Base-by-base conservation (phyloP, 2,113 vertebrate genomes). In the Gavia stellata region DNA sequence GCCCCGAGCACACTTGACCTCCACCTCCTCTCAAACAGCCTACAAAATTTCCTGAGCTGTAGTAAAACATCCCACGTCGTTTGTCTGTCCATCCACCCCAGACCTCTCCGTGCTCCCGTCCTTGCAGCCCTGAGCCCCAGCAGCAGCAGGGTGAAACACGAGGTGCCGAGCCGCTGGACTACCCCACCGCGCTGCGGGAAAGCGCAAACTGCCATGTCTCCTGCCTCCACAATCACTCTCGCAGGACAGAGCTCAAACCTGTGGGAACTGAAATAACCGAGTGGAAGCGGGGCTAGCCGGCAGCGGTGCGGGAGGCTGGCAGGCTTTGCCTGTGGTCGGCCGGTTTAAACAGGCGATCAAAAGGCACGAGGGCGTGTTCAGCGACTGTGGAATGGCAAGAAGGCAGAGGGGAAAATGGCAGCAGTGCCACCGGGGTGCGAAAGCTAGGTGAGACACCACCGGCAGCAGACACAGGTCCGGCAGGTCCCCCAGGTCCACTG, bases 171-270 rank as follows among this genome's bases (percentile, higher is more conserved):
- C 44, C 81, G 42, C 49, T 78, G 61, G 29, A 17, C 34, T 25
- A 3, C 40, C 17, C n/a, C 47, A 11, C 16, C 0, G 0, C 1
- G 2, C 26, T 3, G 14, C 58, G 67, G 23, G 16, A 34, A 28
- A 26, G 36, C 29, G 3, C 56, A 29, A 24, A 16, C 19, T 7
- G 20, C 29, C 3, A 0, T 1, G 20, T 20, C 63, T 83, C 75
- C 80, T 83, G 79, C 47, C 34, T 31, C 26, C 68, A 15, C 34
- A 40, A 4, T 40, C n/a, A 1, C 8, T 55, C 33, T 20, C 3
- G 3, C 29, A 42, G 72, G n/a, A n/a, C 29, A 56, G 58, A 59
- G 21, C 49, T 33, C 62, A 63, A 40, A 61, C 24, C 31, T 11
- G 6, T 31, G 72, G 59, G 62, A 89, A 53, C 28, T 44, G 53